These are phyloP conservation scores for Coelinius sp. DNA, from an alignment of 2,888 invertebrate species.

Conservation along the genomic window DNA sequence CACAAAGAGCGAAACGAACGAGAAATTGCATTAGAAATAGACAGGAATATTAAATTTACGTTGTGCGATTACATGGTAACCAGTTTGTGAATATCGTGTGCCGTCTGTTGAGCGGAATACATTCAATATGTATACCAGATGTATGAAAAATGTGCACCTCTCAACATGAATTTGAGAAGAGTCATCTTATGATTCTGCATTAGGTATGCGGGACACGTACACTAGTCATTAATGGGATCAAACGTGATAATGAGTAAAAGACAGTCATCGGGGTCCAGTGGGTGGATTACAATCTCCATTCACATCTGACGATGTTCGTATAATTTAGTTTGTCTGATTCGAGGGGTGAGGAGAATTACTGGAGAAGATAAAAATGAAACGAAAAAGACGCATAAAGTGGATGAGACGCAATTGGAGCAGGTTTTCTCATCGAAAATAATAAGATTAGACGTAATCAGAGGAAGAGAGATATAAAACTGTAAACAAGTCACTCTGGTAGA, in stretches of 20 bases:
- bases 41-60: not conserved
- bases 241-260: conserved; percentile 51
- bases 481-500: not conserved
- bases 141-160: not conserved
- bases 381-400: not conserved
- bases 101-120: not conserved
- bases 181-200: conserved; percentile 19
- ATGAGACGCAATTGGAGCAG: not conserved
- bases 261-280: conserved; percentile 23
- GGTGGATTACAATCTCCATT: conserved; percentile 24
- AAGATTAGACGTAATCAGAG: not conserved
- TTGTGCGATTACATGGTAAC: not conserved
- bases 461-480: not conserved
- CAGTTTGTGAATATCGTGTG: conserved; percentile 13
- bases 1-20: not conserved
- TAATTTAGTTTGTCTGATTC: conserved; percentile 23
- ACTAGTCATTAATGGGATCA: conserved; percentile 56
- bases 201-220: conserved; percentile 50
- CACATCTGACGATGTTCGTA: conserved; percentile 15
- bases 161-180: not conserved
- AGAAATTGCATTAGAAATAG: not conserved
- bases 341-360: not conserved
- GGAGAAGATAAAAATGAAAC: not conserved
- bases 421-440: not conserved
- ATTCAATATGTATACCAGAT: not conserved